These are phyloP conservation scores for Vulpes ferrilata DNA, from an alignment of 2,113 vertebrate species.

Conservation along the genomic window DNA sequence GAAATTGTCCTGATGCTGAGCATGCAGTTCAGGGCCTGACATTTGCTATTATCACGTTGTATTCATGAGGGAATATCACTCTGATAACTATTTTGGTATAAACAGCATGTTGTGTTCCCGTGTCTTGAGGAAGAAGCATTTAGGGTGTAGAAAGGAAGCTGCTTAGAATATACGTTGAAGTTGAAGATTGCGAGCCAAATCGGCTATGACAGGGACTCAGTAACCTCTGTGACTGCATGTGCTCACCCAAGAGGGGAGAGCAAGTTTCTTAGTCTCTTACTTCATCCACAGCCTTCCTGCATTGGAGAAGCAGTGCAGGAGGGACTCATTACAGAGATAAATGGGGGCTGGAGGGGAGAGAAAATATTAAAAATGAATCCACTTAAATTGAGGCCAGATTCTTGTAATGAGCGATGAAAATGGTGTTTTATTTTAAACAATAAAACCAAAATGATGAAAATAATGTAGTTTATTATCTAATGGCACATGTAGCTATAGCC, in stretches of 20 bases:
- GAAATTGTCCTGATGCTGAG: background rate
- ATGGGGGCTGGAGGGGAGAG: background rate
- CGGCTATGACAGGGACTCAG: background rate
- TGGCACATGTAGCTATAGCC: background rate
- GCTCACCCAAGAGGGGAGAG: background rate
- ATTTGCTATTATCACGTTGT: slow-evolving; percentile 47
- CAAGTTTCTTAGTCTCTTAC: background rate
- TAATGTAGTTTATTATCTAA: slow-evolving; percentile 40
- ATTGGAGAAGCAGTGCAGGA: background rate
- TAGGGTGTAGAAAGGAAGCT: background rate
- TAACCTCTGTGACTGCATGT: background rate
- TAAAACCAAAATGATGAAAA: slow-evolving; percentile 66
- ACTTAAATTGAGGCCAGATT: slow-evolving; percentile 37
- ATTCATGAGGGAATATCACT: background rate
- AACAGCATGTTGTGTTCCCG: background rate
- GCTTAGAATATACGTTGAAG: background rate
- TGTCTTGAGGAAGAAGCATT: background rate
- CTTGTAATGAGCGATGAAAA: background rate
- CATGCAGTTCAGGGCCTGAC: background rate
- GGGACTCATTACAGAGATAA: background rate
- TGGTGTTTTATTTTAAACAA: slow-evolving; percentile 68
- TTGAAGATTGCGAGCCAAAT: background rate
- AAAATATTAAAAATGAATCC: slow-evolving; percentile 37
- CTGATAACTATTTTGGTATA: background rate
- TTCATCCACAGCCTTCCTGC: background rate